These are phyloP conservation scores for Halcyon senegalensis DNA, from an alignment of 2,113 vertebrate genomes.

Conservation along the genomic window DNA sequence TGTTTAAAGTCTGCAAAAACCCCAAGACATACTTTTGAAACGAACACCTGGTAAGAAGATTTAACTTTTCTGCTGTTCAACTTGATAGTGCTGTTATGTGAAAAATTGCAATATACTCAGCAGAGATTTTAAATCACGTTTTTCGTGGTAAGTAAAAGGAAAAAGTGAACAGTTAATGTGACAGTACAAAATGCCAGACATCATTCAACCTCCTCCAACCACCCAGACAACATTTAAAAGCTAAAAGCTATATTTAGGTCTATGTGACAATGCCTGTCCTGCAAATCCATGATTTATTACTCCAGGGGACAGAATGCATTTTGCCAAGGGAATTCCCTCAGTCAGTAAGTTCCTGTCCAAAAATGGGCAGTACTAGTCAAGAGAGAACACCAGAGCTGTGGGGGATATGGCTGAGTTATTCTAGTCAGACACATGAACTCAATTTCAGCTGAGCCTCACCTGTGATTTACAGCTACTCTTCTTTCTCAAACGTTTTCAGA, in stretches of 20 bases:
- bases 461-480: neutral
- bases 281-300: neutral
- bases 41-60: neutral
- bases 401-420: neutral
- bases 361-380: neutral
- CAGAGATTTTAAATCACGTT: neutral
- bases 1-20: neutral
- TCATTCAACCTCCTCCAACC: neutral
- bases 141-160: neutral
- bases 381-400: neutral
- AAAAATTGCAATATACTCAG: neutral
- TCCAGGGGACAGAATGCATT: neutral
- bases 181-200: neutral
- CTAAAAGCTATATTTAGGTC: neutral
- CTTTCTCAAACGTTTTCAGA: neutral
- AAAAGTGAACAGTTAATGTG: neutral
- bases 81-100: accelerated
- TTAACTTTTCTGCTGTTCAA: neutral
- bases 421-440: neutral
- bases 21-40: neutral
- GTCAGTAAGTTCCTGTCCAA: neutral
- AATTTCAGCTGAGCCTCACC: neutral
- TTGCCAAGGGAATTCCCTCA: neutral
- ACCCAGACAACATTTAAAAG: neutral
- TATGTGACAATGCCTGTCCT: neutral